Base-by-base conservation (phyloP, 2,113 vertebrate species). In the Nibea albiflora region DNA sequence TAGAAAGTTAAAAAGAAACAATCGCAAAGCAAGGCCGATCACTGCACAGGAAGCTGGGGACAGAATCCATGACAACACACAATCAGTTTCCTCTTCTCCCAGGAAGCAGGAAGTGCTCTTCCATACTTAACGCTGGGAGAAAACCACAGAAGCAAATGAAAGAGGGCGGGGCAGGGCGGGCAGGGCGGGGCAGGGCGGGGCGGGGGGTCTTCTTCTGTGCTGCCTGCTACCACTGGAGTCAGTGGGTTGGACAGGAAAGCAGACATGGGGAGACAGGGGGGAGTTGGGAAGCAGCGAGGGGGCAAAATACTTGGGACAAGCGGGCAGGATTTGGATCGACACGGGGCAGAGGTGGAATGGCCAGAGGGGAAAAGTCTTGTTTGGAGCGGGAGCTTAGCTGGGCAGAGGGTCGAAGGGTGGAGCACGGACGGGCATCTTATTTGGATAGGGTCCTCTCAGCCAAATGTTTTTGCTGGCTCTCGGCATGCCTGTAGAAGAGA, bases 401-500 rank as follows among this genome's bases (percentile, higher is more conserved):
- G 79, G 83, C 58, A 72, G 67, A 77, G 46, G 79, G 73, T 76
- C 58, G 50, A 8, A 1, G 73, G 73, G 60, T 31, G 68, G 42
- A 81, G 73, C 44, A 22, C 73, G 76, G 82, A 49, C 3, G 42
- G 85, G 88, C 63, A 60, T 61, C 69, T 97, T 94, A 99, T 95
- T 99, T 99, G 52, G 97, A 95, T 0, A 97, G 95, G 94, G 96
- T 98, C 92, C 96, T 98, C 96, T 99, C 98, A 75, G 97, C 96
- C 98, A 99, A 92, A 95, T 99, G 97, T 95, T 98, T 99, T 95
- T 99, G 98, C 94, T 99, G 98, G 80, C 98, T 99, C 92, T 99
- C 98, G 0, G 98, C 98, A 60, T 99, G 98, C 91, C 98, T 99
- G 94, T 8, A 63, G 64, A 57, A 70, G 2, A 88, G 16, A 75